Evolutionary conservation across 2,888 invertebrate species (phyloP).

Genomic region (Lasioglossum oenotherae): DNA sequence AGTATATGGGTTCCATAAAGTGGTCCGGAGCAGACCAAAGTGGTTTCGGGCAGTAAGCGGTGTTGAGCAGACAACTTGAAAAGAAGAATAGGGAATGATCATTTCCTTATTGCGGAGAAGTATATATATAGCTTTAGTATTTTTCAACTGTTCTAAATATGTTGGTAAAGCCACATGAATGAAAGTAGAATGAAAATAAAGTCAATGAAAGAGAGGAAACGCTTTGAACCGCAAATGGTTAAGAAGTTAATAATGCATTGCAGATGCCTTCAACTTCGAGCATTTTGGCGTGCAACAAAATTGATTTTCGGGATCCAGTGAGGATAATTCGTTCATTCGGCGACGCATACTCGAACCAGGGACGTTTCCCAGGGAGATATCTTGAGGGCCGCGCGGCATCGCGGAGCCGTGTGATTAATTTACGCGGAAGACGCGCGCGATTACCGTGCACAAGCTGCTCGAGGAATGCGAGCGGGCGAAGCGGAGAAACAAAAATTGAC

Average conservation of each 20-base stretch:
- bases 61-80: too few species aligned
- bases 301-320: background rate
- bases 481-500: slow-evolving; percentile 31
- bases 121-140: too few species aligned
- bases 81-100: too few species aligned
- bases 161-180: too few species aligned
- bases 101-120: too few species aligned
- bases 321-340: slow-evolving; percentile 37
- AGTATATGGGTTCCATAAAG: too few species aligned
- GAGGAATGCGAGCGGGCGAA: slow-evolving; percentile 39
- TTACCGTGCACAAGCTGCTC: slow-evolving; percentile 41
- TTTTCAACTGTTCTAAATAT: too few species aligned
- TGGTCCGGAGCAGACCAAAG: too few species aligned
- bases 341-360: slow-evolving; percentile 17
- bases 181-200: too few species aligned
- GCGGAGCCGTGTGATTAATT: slow-evolving; percentile 57
- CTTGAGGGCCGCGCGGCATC: background rate
- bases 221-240: background rate
- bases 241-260: background rate
- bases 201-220: background rate
- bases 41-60: too few species aligned
- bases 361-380: slow-evolving; percentile 22
- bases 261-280: background rate
- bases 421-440: slow-evolving; percentile 47
- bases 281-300: too few species aligned